Evolutionary conservation across 2,888 invertebrate species (phyloP), one percentile per base, ranked within the genome.

Genomic region (Poecilus cupreus): DNA sequence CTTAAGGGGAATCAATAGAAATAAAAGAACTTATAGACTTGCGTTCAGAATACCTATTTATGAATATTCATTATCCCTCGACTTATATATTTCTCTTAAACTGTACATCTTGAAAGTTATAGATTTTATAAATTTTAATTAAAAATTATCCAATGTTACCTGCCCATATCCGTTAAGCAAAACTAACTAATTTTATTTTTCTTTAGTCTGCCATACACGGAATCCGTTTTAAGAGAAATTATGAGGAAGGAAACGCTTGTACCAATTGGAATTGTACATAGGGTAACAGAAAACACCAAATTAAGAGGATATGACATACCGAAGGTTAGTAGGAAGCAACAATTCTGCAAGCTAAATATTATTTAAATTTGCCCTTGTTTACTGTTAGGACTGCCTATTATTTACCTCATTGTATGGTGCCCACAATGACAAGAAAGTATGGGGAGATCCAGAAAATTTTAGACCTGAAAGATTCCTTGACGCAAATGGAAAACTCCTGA

Each of bases 181-280:
- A n/a, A n/a, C n/a, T n/a, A n/a, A n/a, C n/a, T n/a, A n/a, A n/a
- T n/a, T n/a, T n/a, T n/a, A n/a, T n/a, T n/a, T n/a, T n/a, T n/a
- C n/a, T n/a, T 43, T 85, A 92, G 92, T 70, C 88, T 94, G 89
- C 91, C 92, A 1, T 94, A 91, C 83, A 91, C 91, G 0, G 94
- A 94, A 85, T 92, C 94, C 0, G 91, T 92, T 18, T 85, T 94
- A n/a, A 90, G 93, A 1, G 94, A 94, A 86, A 87, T 88, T 6
- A 87, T 94, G 88, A 87, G 94, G 80, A 89, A 89, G 57, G 92
- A 93, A 82, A 92, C 93, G 0, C 84, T 93, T 6, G 92, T 93
- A 1, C 94, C 94, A 0, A 88, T 93, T 0, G 89, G 91, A 37
- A 89, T 94, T 0, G 90, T 91, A 0, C 94, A 94, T 83, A 89